A percentile compares a stretch with the other conserved stretches of the same genome.
Evolutionary conservation across 53 echinoderm and acorn worm genomes (phyloP).

Genomic region (Temnopleurus reevesii): DNA sequence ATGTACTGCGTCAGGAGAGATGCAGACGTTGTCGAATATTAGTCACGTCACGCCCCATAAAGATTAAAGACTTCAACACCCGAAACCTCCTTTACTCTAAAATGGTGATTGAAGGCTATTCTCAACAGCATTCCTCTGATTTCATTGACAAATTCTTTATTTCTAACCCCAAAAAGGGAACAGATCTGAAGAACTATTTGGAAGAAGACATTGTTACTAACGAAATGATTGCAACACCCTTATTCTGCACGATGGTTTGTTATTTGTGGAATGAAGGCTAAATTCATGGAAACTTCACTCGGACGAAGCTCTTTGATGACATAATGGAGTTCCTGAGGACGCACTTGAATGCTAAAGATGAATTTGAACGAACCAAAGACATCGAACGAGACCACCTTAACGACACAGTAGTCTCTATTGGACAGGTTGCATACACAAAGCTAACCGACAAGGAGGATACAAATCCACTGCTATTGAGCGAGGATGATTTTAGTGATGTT

Average conservation of each 20-base stretch:
- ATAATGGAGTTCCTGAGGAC: background rate
- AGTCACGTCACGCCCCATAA: background rate
- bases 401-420: background rate
- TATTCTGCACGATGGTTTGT: conserved; percentile 2
- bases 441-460: background rate
- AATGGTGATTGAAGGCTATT: conserved; percentile 40
- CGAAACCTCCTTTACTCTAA: background rate
- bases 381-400: background rate
- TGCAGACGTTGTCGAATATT: conserved; percentile 13
- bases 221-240: conserved; percentile 12
- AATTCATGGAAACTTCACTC: background rate
- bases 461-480: background rate
- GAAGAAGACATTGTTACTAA: conserved; percentile 11
- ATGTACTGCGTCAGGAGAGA: background rate
- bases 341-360: conserved; percentile 9
- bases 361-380: background rate
- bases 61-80: background rate
- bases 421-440: background rate
- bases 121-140: conserved; percentile 1
- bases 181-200: background rate
- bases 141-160: conserved; percentile 36
- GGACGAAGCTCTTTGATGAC: background rate
- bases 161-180: background rate
- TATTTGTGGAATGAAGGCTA: conserved; percentile 14
- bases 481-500: background rate